These are phyloP conservation scores for Coenonympha glycerion DNA, from an alignment of 2,888 invertebrate species.

Conservation along the genomic window DNA sequence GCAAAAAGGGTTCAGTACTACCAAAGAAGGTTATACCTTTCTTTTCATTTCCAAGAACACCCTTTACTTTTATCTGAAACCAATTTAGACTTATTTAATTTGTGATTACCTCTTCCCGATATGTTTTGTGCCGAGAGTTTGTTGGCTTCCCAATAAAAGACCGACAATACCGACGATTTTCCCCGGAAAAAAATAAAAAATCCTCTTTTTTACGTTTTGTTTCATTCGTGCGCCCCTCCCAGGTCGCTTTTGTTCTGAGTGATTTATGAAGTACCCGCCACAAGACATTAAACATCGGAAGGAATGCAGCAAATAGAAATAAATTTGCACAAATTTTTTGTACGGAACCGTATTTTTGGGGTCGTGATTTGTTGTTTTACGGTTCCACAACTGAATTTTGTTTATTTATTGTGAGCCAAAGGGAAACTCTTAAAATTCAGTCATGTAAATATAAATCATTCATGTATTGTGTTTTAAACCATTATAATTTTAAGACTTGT, in stretches of 20 bases:
- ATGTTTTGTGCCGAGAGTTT: neutral
- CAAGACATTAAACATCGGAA: conserved; percentile 39
- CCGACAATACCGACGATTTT: conserved; percentile 41
- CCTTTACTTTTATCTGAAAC: too few species aligned
- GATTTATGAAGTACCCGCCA: conserved; percentile 38
- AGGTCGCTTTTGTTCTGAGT: conserved; percentile 27
- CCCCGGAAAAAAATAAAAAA: conserved; percentile 36
- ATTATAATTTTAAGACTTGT: too few species aligned
- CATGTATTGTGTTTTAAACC: too few species aligned
- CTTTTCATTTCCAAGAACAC: too few species aligned
- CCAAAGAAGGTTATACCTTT: too few species aligned
- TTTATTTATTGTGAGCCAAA: neutral
- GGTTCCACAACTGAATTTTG: neutral
- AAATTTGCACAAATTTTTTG: conserved; percentile 26
- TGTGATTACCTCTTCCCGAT: neutral
- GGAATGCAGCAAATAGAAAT: conserved; percentile 35
- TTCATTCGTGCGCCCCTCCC: conserved; percentile 19
- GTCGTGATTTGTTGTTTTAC: conserved; percentile 5
- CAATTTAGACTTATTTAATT: neutral
- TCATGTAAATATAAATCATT: too few species aligned
- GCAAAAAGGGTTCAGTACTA: too few species aligned
- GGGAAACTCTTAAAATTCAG: too few species aligned
- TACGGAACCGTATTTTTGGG: conserved; percentile 5
- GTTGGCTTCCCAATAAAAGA: conserved; percentile 43
- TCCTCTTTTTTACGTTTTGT: conserved; percentile 45